These are phyloP conservation scores for Agraylea sexmaculata DNA, from an alignment of 1,140 invertebrate genomes.

Conservation along the genomic window DNA sequence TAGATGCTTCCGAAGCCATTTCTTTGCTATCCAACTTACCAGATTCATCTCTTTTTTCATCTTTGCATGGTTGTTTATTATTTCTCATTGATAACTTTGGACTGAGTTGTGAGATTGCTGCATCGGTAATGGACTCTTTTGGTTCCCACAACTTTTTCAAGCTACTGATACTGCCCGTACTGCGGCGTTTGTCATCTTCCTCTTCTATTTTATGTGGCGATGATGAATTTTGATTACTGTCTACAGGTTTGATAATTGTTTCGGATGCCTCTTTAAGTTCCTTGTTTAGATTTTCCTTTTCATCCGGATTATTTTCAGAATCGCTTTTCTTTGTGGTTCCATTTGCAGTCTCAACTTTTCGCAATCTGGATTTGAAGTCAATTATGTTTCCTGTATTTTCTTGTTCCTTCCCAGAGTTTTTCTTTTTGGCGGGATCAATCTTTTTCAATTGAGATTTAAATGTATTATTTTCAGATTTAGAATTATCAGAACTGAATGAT, in stretches of 20 bases:
- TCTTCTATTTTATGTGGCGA: conserved; percentile 40
- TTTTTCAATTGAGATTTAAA: conserved; percentile 56
- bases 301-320: conserved; percentile 35
- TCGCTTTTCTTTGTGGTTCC: conserved; percentile 35
- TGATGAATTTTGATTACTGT: conserved; percentile 39
- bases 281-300: conserved; percentile 24
- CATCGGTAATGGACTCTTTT: conserved; percentile 41
- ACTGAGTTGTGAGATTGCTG: conserved; percentile 39
- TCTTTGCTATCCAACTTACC: conserved; percentile 30
- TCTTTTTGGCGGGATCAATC: conserved; percentile 49
- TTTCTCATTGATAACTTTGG: conserved; percentile 47
- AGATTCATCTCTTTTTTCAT: conserved; percentile 25
- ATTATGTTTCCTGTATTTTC: conserved; percentile 51
- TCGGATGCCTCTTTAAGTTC: conserved; percentile 10
- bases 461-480: conserved; percentile 27
- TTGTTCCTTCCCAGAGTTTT: conserved; percentile 30
- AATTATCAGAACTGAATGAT: conserved; percentile 21
- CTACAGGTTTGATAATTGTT: conserved; percentile 19
- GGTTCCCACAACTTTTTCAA: conserved; percentile 87
- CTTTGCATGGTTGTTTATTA: conserved; percentile 15
- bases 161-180: conserved; percentile 85
- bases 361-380: conserved; percentile 72
- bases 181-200: conserved; percentile 80
- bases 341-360: conserved; percentile 59
- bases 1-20: conserved; percentile 39